Conservation (phyloP, 1,140 invertebrate genomes). For the Trialeurodes vaporariorum region DNA sequence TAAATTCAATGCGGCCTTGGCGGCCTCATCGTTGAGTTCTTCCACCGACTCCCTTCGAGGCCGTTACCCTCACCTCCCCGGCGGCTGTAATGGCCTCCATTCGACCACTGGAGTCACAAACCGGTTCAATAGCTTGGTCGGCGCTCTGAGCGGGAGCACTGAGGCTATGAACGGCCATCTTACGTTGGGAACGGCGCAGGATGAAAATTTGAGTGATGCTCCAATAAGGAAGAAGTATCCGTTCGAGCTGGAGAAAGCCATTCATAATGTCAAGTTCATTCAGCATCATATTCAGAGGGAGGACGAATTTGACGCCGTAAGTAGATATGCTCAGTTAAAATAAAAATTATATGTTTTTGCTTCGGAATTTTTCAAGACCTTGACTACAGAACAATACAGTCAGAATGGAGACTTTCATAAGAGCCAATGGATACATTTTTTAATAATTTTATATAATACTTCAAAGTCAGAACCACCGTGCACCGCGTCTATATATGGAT, state of each 20-base stretch:
- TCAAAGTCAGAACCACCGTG: too few relatives aligned
- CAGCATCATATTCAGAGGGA: conserved; percentile 86
- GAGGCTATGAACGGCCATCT: conserved; percentile 36
- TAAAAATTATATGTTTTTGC: not conserved
- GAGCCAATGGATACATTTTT: too few relatives aligned
- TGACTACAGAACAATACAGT: too few relatives aligned
- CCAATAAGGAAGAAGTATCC: conserved; percentile 63
- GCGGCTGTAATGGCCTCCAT: conserved; percentile 58
- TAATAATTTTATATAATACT: too few relatives aligned
- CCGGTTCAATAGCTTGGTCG: conserved; percentile 54
- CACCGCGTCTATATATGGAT: too few relatives aligned
- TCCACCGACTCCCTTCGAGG: conserved; percentile 3
- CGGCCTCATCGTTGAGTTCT: conserved; percentile 31
- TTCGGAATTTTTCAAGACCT: too few relatives aligned
- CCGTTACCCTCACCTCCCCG: not conserved
- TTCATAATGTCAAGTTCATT: conserved; percentile 91
- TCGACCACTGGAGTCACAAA: conserved; percentile 43
- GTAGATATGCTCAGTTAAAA: conserved; percentile 23
- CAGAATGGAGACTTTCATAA: too few relatives aligned
- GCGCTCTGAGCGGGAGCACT: conserved; percentile 40
- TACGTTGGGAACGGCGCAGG: conserved; percentile 44
- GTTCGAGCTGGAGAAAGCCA: conserved; percentile 82
- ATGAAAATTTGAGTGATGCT: conserved; percentile 67
- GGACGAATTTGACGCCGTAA: conserved; percentile 86
- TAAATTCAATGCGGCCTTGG: conserved; percentile 52